Evolutionary conservation across 2,797 vertebrate species (phyloP).

Genomic region (Dryobates pubescens): DNA sequence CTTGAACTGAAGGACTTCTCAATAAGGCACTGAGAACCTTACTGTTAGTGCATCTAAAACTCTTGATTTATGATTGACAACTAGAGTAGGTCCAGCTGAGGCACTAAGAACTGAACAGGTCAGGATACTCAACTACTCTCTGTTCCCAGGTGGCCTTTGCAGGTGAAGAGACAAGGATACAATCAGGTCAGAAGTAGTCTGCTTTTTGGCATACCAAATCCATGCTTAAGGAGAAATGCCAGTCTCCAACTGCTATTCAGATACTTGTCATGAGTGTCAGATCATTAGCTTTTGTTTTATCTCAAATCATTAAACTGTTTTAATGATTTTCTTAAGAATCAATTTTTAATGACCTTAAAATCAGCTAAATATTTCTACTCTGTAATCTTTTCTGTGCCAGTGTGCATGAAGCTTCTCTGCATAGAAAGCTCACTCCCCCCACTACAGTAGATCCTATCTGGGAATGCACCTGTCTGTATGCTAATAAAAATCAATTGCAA

Average conservation of each 20-base stretch:
- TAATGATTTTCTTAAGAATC: neutral
- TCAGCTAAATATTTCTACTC: neutral
- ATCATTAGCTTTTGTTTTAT: accelerated
- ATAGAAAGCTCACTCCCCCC: neutral
- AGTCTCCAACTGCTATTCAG: neutral
- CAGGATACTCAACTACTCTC: neutral
- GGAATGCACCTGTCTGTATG: neutral
- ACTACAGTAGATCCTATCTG: neutral
- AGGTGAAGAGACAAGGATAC: neutral
- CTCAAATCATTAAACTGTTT: neutral
- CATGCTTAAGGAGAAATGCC: neutral
- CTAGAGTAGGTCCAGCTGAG: neutral
- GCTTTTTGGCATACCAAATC: neutral
- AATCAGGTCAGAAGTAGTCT: accelerated
- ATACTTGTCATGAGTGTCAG: neutral
- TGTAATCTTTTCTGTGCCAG: neutral
- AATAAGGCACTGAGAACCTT: neutral
- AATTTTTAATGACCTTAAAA: neutral
- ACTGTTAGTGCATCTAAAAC: neutral
- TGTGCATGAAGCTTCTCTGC: neutral
- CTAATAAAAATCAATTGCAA: neutral
- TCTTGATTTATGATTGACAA: neutral
- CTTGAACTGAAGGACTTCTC: neutral
- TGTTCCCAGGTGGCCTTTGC: neutral
- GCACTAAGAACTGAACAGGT: neutral